Evolutionary conservation across 2,113 vertebrate species (phyloP), one percentile per base, ranked within the genome.

Genomic region (Sarotherodon lohbergeri): DNA sequence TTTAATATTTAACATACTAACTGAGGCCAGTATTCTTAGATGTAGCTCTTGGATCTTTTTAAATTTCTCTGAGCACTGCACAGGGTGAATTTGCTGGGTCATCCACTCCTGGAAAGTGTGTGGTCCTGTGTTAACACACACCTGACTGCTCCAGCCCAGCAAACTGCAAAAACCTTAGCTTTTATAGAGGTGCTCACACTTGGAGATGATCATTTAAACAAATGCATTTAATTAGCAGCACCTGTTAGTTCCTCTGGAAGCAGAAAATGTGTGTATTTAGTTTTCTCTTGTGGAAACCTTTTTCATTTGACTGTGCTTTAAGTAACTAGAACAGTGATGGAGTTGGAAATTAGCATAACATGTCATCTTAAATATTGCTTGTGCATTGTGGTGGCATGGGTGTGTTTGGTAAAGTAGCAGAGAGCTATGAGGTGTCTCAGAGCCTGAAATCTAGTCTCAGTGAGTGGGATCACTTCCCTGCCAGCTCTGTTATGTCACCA

Each of bases 401-500:
- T 61, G 46, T 19, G 9, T 56, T 52, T 6, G 76, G 41, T 57
- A 24, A 39, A 50, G 34, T 9, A 56, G 27, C 13, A 55, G 22
- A 63, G 5, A 17, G 16, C 22, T 55, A 14, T 19, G 12, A 86
- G 27, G 17, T 66, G 46, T 84, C 48, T 82, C 82, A 12, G 11
- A 56, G 46, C 39, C 90, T 90, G 85, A 90, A 89, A 83, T 85
- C 12, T 11, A 84, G 14, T 61, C 84, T 82, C 16, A 80, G 86
- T 86, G 80, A 82, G 29, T 80, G 68, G 90, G 80, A 84, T 91
- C 52, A 55, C 83, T 83, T 82, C 84, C 41, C 86, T 91, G 87
- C 27, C 24, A 50, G 83, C 17, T 2, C 9, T 89, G 91, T 95
- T 92, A 93, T 94, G 94, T 94, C 91, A 95, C 89, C 86, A 86